These are phyloP conservation scores for Ophion ventricosus DNA, from an alignment of 2,888 invertebrate species.

Conservation along the genomic window DNA sequence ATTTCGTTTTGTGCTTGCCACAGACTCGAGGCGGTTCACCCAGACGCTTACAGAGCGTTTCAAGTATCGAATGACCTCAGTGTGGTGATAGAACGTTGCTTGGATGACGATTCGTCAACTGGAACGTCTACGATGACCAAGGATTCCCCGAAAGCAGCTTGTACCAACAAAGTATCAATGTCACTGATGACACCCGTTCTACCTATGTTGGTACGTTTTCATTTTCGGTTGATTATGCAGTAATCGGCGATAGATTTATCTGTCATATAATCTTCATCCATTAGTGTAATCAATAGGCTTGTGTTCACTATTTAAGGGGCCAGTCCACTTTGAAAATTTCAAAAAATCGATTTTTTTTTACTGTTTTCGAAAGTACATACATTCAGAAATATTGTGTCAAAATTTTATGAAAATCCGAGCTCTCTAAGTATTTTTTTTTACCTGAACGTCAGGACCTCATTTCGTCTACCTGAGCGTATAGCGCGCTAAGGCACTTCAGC, in stretches of 20 bases:
- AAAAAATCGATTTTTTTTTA: too few species aligned
- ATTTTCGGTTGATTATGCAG: neutral
- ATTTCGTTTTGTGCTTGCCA: neutral
- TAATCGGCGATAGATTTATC: neutral
- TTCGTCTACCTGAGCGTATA: too few species aligned
- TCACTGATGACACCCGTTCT: conserved; percentile 95
- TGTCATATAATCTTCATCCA: neutral
- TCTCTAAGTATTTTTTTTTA: too few species aligned
- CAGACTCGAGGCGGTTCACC: conserved; percentile 92
- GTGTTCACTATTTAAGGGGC: too few species aligned
- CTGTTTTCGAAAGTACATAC: too few species aligned
- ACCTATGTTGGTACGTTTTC: conserved; percentile 90
- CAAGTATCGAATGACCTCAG: conserved; percentile 92
- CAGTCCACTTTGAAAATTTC: too few species aligned
- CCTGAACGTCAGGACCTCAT: too few species aligned
- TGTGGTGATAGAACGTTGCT: conserved; percentile 87
- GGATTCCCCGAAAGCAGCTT: conserved; percentile 29
- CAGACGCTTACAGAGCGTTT: conserved; percentile 94
- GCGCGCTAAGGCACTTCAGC: too few species aligned
- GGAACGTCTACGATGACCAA: conserved; percentile 20
- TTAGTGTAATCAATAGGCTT: too few species aligned
- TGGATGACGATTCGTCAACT: conserved; percentile 46
- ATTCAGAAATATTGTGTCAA: too few species aligned
- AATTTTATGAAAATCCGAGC: too few species aligned
- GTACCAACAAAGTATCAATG: conserved; percentile 83